A percentile compares a stretch with the other conserved stretches of the same genome.
Evolutionary conservation across 2,888 invertebrate genomes (phyloP).

Genomic region (Trichopoda pennipes): DNA sequence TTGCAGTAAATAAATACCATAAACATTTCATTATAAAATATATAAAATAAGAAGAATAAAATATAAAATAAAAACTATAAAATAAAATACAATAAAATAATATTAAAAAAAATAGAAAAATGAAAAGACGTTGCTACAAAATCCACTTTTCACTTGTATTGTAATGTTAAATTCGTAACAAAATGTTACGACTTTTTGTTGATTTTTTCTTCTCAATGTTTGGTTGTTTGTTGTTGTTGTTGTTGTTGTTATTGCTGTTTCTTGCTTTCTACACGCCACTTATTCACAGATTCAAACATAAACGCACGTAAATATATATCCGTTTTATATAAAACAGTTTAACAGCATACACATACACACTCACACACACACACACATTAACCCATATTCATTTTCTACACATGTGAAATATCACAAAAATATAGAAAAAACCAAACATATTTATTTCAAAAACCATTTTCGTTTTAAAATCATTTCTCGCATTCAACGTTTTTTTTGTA

Average conservation of each 20-base stretch:
- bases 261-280: constrained; percentile 39
- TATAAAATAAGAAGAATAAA: constrained; percentile 20
- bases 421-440: constrained; percentile 50
- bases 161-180: constrained; percentile 61
- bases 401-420: constrained; percentile 46
- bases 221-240: too few species aligned
- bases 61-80: constrained; percentile 37
- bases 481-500: constrained; percentile 41
- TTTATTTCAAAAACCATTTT: constrained; percentile 63
- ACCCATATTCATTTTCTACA: constrained; percentile 1
- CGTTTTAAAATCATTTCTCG: constrained; percentile 63
- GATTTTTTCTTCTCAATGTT: not conserved
- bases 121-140: constrained; percentile 15
- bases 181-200: constrained; percentile 59
- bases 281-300: constrained; percentile 35
- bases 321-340: not conserved
- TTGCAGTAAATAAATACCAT: constrained; percentile 52
- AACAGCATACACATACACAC: not conserved
- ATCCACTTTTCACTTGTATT: constrained; percentile 56
- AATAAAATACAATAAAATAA: too few species aligned
- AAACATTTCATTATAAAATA: constrained; percentile 60
- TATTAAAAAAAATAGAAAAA: too few species aligned
- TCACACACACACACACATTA: not conserved
- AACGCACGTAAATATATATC: not conserved
- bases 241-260: not conserved